Base-by-base conservation (phyloP, 2,797 vertebrate species). In the Aselliscus stoliczkanus region DNA sequence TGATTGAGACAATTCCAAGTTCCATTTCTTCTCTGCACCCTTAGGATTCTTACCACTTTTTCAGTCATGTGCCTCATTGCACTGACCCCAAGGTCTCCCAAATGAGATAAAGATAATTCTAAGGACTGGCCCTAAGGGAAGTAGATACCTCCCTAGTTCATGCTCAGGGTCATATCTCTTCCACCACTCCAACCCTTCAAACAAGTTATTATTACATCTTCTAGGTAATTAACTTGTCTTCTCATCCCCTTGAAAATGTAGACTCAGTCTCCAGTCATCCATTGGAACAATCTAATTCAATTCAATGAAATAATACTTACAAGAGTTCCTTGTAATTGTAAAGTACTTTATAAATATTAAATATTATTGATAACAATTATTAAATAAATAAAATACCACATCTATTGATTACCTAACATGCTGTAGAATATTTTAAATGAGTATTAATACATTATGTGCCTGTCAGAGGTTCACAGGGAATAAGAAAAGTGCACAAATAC, bases 21-120 rank as follows among this genome's bases (percentile, higher is more conserved):
- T 90, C 82, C 52, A 34, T n/a, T 94, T 95, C 73, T 95, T 73
- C 76, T 90, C 31, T 88, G 29, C 64, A 94, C 56, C 29, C 65
- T 82, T 73, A 29, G 73, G 34, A 20, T 64, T 70, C 54, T 60
- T 65, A 54, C 31, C 31, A 64, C 37, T 85, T 85, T 84, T 84
- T 83, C 50, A 83, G 52, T 62, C 31, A 69, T 13, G 1, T 73
- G 50, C 25, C 14, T 86, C 39, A 20, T 79, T 76, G 50, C 75
- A 54, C 62, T 84, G 39, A 96, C 8, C 21, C 29, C 14, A 37
- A 87, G 50, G 8, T 15, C 29, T 85, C 15, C 69, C 84, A 37
- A 94, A 69, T 89, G 52, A 67, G 31, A 76, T 5, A 31, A 67
- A 90, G 64, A 50, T 72, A 37, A 73, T 39, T 72, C 69, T 79